Evolutionary conservation across 2,888 invertebrate species (phyloP).

Genomic region (Gymnoscelis rufifasciata): DNA sequence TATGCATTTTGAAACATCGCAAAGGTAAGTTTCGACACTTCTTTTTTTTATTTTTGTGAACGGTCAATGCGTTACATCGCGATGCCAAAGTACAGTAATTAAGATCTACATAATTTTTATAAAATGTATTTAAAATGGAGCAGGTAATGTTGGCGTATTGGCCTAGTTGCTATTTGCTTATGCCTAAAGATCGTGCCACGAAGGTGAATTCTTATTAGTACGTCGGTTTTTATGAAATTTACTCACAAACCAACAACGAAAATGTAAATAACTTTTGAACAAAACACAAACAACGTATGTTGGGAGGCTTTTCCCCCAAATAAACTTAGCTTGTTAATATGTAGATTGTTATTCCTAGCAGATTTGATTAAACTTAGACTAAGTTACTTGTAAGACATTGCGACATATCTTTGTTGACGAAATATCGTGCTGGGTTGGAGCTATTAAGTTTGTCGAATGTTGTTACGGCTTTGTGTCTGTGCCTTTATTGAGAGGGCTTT

Average conservation of each 20-base stretch:
- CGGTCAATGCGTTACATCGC: no score
- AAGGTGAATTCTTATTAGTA: no score
- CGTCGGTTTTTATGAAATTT: not conserved
- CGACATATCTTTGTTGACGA: slow-evolving; percentile 49
- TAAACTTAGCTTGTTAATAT: slow-evolving; percentile 38
- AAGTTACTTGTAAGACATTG: slow-evolving; percentile 32
- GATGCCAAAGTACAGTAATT: no score
- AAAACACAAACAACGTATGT: not conserved
- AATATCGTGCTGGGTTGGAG: slow-evolving; percentile 13
- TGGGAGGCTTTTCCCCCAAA: slow-evolving; percentile 9
- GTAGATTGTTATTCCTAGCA: slow-evolving; percentile 47
- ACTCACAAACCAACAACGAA: not conserved
- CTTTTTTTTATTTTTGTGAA: no score
- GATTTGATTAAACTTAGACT: slow-evolving; percentile 31
- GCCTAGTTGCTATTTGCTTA: no score
- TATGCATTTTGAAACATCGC: no score
- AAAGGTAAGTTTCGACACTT: no score
- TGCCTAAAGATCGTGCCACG: no score
- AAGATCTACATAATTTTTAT: no score
- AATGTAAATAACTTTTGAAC: not conserved
- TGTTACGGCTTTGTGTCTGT: not conserved
- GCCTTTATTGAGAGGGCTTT: not conserved
- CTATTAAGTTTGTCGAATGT: slow-evolving; percentile 15
- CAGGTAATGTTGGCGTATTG: no score
- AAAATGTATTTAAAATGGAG: no score